Evolutionary conservation across 2,113 vertebrate species (phyloP).

Genomic region (Parus major): DNA sequence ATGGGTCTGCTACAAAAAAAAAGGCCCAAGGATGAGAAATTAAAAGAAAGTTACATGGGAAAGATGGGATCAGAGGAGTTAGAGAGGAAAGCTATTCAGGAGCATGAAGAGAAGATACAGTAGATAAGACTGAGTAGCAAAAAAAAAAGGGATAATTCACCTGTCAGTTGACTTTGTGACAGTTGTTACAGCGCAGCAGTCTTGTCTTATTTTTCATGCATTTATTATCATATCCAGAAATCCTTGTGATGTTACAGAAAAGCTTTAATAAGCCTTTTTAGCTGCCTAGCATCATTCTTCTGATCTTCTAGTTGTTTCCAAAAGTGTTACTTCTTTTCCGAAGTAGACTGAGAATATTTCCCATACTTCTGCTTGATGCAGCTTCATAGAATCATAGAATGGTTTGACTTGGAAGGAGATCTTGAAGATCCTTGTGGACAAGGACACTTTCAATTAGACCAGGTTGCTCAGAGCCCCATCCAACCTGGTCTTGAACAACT

Average conservation of each 20-base stretch:
- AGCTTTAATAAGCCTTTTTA: neutral
- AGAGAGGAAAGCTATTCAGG: neutral
- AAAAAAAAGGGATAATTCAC: neutral
- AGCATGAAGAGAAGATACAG: neutral
- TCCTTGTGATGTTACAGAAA: neutral
- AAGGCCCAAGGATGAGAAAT: neutral
- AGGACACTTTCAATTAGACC: neutral
- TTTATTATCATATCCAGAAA: neutral
- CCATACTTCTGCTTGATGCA: neutral
- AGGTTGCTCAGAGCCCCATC: neutral
- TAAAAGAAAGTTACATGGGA: neutral
- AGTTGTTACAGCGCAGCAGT: neutral
- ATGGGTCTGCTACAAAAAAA: neutral
- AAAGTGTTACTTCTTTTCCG: neutral
- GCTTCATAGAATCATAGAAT: neutral
- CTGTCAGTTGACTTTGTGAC: neutral
- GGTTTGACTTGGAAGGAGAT: neutral
- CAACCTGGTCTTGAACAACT: neutral
- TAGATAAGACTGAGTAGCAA: neutral
- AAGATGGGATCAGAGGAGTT: neutral
- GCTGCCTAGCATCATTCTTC: neutral
- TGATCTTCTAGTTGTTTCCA: neutral
- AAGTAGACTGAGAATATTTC: neutral
- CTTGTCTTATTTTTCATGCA: neutral
- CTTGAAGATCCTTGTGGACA: neutral